Percentiles rank a stretch among this genome's conserved stretches.
Conservation (phyloP, 2,113 vertebrate species). For the Jacana jacana region DNA sequence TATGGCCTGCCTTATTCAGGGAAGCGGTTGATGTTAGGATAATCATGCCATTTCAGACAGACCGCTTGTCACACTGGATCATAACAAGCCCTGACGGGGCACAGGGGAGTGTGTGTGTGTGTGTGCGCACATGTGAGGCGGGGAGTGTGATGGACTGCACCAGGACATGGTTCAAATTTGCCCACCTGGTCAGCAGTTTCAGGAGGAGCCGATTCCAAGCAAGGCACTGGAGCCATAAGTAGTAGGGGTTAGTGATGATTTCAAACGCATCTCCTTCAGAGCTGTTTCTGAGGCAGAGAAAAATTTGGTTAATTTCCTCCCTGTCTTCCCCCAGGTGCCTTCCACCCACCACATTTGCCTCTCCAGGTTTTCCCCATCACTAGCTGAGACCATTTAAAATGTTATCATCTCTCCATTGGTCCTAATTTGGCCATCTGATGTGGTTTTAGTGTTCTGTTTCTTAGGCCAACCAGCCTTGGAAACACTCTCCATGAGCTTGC, state of each 20-base stretch:
- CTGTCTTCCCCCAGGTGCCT: not conserved
- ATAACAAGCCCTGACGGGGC: not conserved
- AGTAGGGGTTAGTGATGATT: not conserved
- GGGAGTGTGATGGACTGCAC: not conserved
- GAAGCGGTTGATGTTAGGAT: not conserved
- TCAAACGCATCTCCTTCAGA: not conserved
- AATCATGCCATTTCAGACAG: constrained; percentile 8
- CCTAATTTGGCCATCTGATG: constrained; percentile 21
- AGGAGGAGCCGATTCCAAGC: not conserved
- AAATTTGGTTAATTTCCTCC: not conserved
- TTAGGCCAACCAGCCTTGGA: not conserved
- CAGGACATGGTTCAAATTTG: not conserved
- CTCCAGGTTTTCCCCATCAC: not conserved
- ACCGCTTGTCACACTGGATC: not conserved
- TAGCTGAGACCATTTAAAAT: constrained; percentile 41
- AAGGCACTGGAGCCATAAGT: not conserved
- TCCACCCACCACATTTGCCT: not conserved
- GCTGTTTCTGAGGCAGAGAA: not conserved
- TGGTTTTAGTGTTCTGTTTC: constrained; percentile 34
- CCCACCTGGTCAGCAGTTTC: not conserved
- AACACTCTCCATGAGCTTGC: not conserved
- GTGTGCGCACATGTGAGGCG: not conserved
- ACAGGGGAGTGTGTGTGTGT: not conserved
- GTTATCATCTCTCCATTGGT: constrained; percentile 5
- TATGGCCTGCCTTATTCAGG: not conserved